Conservation (phyloP, 2,888 invertebrate genomes). For the Pseudococcus viburni region DNA sequence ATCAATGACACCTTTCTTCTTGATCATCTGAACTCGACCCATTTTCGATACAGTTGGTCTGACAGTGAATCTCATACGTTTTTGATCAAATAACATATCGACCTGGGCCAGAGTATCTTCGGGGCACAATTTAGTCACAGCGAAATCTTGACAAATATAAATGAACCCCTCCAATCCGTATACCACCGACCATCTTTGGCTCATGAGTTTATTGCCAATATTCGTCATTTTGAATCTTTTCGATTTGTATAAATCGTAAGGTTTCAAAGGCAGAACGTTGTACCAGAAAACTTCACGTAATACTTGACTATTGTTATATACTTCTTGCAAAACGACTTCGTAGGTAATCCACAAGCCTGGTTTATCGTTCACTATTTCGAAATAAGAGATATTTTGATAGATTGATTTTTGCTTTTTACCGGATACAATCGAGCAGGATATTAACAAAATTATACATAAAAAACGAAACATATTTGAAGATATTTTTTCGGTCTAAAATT, state of each 20-base stretch:
- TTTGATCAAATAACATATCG: background rate
- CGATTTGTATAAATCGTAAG: background rate
- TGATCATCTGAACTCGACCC: background rate
- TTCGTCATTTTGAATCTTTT: background rate
- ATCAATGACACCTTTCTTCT: background rate
- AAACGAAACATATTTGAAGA: no score
- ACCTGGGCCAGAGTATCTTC: background rate
- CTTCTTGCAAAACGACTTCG: background rate
- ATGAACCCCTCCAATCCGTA: background rate
- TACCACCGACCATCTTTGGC: background rate
- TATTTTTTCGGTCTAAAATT: no score
- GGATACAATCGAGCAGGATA: background rate
- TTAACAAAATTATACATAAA: no score
- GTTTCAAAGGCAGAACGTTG: background rate
- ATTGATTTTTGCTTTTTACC: slow-evolving; percentile 42
- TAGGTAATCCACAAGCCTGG: background rate
- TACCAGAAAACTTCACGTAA: background rate
- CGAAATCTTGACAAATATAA: background rate
- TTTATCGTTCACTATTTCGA: slow-evolving; percentile 16
- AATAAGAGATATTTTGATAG: background rate
- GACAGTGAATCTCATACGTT: background rate
- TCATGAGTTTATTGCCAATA: background rate
- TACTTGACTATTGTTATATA: slow-evolving; percentile 1
- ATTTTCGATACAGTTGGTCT: slow-evolving; percentile 4
- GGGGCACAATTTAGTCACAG: background rate